Evolutionary conservation across 2,888 invertebrate species (phyloP).

Genomic region (Lamellibrachia satsuma): DNA sequence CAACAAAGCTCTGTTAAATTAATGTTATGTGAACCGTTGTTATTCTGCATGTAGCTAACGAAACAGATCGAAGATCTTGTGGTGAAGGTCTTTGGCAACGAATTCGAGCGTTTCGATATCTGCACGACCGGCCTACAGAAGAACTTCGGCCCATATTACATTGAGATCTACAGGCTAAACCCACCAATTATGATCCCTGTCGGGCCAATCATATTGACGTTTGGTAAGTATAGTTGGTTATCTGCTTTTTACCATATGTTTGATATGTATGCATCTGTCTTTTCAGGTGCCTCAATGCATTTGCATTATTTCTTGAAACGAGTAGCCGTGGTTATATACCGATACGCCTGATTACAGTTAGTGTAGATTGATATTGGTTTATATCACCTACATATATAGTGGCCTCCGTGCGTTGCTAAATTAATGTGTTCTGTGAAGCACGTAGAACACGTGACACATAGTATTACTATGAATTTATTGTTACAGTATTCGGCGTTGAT

Average conservation of each 20-base stretch:
- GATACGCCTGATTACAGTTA: too few species aligned
- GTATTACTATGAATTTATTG: background rate
- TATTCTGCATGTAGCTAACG: background rate
- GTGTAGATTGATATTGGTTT: too few species aligned
- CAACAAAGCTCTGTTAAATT: background rate
- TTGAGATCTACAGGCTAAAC: background rate
- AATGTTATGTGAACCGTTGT: background rate
- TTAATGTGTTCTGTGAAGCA: too few species aligned
- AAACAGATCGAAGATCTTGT: background rate
- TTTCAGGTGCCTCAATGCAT: too few species aligned
- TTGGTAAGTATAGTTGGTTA: background rate
- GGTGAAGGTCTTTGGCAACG: background rate
- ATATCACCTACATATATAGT: too few species aligned
- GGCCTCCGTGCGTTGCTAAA: too few species aligned
- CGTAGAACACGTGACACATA: too few species aligned
- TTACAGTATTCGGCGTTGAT: slow-evolving; percentile 23
- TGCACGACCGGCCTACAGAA: background rate
- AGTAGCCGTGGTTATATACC: too few species aligned
- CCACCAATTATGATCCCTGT: background rate
- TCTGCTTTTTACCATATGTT: background rate
- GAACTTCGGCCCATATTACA: background rate
- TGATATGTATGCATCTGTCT: background rate
- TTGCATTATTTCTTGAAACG: too few species aligned
- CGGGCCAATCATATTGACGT: background rate
- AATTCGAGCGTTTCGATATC: background rate